Evolutionary conservation across 2,113 vertebrate species (phyloP).

Genomic region (Puntigrus tetrazona): DNA sequence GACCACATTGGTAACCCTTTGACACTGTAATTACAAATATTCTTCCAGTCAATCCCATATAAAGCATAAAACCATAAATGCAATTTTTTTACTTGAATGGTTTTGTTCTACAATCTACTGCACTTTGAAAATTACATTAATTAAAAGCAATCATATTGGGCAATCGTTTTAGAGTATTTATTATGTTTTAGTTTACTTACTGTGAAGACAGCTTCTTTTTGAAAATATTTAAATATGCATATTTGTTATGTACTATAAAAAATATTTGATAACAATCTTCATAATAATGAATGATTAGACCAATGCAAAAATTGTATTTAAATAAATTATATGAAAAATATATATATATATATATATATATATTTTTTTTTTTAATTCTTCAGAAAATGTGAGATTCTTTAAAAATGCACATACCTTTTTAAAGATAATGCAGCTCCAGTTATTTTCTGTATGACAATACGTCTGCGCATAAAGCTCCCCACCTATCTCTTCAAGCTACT

Average conservation of each 20-base stretch:
- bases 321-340: too few relatives aligned
- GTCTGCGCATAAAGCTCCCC: not conserved
- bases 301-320: not conserved
- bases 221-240: not conserved
- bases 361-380: not conserved
- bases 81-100: not conserved
- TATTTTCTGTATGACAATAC: not conserved
- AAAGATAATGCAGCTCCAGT: not conserved
- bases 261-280: not conserved
- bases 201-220: not conserved
- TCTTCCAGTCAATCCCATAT: not conserved
- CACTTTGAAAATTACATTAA: not conserved
- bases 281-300: not conserved
- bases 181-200: not conserved
- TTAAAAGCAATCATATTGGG: not conserved
- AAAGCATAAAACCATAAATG: not conserved
- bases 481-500: not conserved
- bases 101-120: not conserved
- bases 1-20: too few relatives aligned
- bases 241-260: not conserved
- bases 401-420: not conserved
- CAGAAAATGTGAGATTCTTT: not conserved
- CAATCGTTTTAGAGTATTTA: too few relatives aligned
- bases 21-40: too few relatives aligned
- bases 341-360: too few relatives aligned